phyloP scores from a whole-genome alignment of 2,113 vertebrate species.

The Muntiacus muntjak region DNA sequence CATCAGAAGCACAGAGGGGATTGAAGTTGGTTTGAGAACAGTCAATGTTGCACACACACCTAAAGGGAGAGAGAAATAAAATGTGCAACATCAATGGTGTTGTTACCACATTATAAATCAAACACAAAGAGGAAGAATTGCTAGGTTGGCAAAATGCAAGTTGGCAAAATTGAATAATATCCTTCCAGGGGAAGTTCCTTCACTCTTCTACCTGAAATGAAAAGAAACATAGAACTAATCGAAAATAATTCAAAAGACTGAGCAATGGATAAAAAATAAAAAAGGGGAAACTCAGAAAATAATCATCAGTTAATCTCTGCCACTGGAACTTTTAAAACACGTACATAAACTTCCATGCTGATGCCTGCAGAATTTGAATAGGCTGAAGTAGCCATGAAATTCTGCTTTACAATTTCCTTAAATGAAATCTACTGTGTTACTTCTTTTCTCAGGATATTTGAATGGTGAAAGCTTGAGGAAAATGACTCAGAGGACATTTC shows the following conservation, averaged over 20 bases:
- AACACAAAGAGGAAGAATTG: constrained; percentile 22
- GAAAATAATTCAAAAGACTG: constrained; percentile 19
- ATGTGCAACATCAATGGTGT: constrained; percentile 30
- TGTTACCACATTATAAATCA: constrained; percentile 45
- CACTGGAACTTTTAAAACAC: not conserved
- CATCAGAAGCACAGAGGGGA: constrained; percentile 98
- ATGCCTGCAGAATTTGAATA: not conserved
- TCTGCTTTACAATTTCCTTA: not conserved
- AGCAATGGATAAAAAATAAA: constrained; percentile 18
- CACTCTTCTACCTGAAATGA: constrained; percentile 49
- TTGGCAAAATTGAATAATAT: constrained; percentile 35
- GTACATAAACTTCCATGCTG: not conserved
- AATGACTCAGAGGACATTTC: not conserved
- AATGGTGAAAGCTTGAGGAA: not conserved
- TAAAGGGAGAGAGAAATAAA: constrained; percentile 73
- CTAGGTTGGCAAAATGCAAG: constrained; percentile 49
- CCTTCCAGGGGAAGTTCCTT: constrained; percentile 34
- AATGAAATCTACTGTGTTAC: not conserved
- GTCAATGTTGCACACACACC: constrained; percentile 99
- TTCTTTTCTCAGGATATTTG: not conserved
- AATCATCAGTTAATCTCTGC: not conserved
- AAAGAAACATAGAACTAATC: not conserved
- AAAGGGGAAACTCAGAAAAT: constrained; percentile 38
- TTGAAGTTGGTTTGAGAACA: constrained; percentile 99
- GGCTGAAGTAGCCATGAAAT: not conserved